A percentile compares a stretch with the other conserved stretches of the same genome.
phyloP scores from a whole-genome alignment of 2,113 vertebrate genomes.

The Tautogolabrus adspersus region DNA sequence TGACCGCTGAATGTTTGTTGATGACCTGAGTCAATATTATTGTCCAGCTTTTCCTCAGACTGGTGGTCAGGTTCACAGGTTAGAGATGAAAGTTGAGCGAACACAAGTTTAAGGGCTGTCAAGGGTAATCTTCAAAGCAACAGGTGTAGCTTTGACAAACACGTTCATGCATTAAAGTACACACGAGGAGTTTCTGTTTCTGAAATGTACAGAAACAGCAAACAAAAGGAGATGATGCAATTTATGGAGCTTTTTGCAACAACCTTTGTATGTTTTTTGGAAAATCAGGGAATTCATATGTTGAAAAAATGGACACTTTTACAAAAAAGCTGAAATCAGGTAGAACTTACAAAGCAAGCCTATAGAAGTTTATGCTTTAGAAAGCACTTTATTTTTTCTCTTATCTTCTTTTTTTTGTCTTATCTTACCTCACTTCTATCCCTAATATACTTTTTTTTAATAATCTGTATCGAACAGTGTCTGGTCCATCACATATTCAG shows the following conservation, averaged over 20 bases:
- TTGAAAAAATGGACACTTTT: no score
- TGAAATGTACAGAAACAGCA: neutral
- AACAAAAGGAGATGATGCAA: neutral
- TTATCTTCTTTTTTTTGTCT: no score
- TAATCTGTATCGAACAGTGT: no score
- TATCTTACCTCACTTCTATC: no score
- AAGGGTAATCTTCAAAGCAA: slow-evolving; percentile 46
- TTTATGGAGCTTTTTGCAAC: neutral
- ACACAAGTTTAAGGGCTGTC: slow-evolving; percentile 2
- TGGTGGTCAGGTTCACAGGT: slow-evolving; percentile 36
- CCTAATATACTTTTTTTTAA: no score
- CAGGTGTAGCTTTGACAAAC: slow-evolving; percentile 14
- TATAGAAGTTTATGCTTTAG: no score
- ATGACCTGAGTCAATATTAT: slow-evolving; percentile 73
- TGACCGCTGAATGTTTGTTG: slow-evolving; percentile 52
- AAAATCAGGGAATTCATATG: neutral
- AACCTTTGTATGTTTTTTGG: slow-evolving; percentile 5
- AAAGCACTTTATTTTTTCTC: no score
- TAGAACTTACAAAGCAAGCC: no score
- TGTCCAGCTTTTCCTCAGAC: slow-evolving; percentile 36
- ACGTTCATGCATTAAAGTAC: neutral
- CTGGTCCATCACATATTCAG: no score
- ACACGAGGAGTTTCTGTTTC: neutral
- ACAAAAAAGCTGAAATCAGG: no score
- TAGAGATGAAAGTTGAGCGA: slow-evolving; percentile 49